phyloP scores from a whole-genome alignment of 2,888 invertebrate species.

The Podabrus alpinus region DNA sequence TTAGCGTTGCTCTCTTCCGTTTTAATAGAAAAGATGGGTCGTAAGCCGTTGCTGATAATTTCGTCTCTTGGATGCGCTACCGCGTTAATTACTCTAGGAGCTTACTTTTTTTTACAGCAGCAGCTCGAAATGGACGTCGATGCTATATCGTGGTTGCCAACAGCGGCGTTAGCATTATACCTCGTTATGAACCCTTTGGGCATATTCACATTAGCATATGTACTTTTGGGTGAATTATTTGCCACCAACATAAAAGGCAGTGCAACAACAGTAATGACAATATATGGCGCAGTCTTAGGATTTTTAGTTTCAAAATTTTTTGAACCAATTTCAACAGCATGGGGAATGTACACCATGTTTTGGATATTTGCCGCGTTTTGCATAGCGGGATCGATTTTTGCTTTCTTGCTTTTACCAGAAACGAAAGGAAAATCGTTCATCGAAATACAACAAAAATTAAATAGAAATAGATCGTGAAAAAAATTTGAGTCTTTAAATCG shows the following conservation, averaged over 20 bases:
- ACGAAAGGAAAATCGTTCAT: constrained; percentile 4
- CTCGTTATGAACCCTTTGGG: constrained; percentile 65
- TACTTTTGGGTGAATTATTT: constrained; percentile 67
- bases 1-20: constrained; percentile 9
- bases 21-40: constrained; percentile 61
- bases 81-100: constrained; percentile 58
- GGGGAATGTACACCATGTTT: constrained; percentile 3
- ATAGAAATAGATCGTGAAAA: not conserved
- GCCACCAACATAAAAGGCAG: constrained; percentile 65
- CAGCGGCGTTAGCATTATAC: constrained; percentile 61
- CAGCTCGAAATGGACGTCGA: constrained; percentile 50
- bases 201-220: constrained; percentile 64
- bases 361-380: not conserved
- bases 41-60: constrained; percentile 59
- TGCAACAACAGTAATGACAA: not conserved
- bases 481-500: not conserved
- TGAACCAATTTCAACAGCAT: not conserved
- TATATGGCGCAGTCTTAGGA: not conserved
- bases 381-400: not conserved
- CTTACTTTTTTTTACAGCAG: constrained; percentile 62
- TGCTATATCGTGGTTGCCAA: constrained; percentile 58
- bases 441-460: not conserved
- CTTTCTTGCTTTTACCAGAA: constrained; percentile 1
- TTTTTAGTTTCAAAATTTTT: constrained; percentile 51
- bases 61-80: constrained; percentile 62